Evolutionary conservation across 1,140 invertebrate species (phyloP).

Genomic region (Heterodera schachtii): DNA sequence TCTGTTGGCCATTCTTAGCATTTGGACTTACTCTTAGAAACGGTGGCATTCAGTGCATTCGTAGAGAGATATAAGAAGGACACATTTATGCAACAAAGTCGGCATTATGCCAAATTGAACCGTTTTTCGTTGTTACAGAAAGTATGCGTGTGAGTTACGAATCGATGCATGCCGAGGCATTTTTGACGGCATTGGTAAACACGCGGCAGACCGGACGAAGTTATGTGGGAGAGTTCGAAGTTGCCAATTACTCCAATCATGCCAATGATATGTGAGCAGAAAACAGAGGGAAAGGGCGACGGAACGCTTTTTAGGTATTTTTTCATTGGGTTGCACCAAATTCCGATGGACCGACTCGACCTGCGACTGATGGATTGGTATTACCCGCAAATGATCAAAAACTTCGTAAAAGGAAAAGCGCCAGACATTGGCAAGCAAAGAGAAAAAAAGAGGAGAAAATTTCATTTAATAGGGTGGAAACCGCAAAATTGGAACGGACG

Average conservation of each 20-base stretch:
- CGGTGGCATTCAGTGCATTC: constrained; percentile 18
- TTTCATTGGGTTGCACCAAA: constrained; percentile 34
- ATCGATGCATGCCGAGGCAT: constrained; percentile 38
- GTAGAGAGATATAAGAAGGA: constrained; percentile 8
- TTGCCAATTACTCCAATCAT: constrained; percentile 38
- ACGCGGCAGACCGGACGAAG: constrained; percentile 25
- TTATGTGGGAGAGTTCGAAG: constrained; percentile 32
- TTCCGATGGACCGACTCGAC: constrained; percentile 11
- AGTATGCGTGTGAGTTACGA: constrained; percentile 30
- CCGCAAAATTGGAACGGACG: constrained; percentile 33
- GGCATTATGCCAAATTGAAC: neutral
- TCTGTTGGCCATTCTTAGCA: constrained; percentile 12
- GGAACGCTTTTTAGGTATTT: constrained; percentile 17
- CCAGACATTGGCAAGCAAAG: constrained; percentile 28
- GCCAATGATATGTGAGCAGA: constrained; percentile 30
- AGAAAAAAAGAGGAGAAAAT: neutral
- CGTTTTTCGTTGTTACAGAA: neutral
- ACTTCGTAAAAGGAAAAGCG: constrained; percentile 22
- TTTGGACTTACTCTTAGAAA: constrained; percentile 21
- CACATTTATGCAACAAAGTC: constrained; percentile 12
- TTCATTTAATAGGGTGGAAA: constrained; percentile 30
- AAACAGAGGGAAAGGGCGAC: neutral
- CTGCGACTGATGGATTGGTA: constrained; percentile 31
- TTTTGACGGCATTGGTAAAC: constrained; percentile 37
- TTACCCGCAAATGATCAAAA: constrained; percentile 40